phyloP scores from a whole-genome alignment of 2,113 vertebrate species.

The Campylomormyrus numenius region DNA sequence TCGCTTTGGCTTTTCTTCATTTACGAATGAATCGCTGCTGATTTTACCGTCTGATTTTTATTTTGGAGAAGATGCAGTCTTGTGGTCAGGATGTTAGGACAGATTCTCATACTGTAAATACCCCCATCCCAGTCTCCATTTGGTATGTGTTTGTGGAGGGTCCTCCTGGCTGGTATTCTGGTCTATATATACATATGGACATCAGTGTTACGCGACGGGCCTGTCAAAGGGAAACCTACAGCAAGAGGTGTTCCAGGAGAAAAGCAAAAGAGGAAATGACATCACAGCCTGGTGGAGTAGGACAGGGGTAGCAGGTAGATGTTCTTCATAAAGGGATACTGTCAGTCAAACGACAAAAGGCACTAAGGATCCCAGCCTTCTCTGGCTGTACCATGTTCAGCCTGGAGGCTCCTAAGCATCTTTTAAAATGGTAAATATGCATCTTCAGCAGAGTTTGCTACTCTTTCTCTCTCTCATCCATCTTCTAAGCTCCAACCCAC shows the following conservation, averaged over 20 bases:
- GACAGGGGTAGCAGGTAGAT: not conserved
- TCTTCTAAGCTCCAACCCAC: not conserved
- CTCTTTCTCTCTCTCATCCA: not conserved
- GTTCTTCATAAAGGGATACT: not conserved
- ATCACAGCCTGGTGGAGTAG: not conserved
- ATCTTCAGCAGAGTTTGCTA: not conserved
- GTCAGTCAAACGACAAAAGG: not conserved
- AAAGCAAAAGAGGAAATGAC: not conserved
- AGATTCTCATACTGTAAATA: slow-evolving; percentile 7
- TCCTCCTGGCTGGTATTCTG: not conserved
- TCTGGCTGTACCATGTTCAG: not conserved
- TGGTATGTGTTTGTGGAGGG: not conserved
- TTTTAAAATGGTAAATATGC: not conserved
- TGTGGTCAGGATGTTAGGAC: slow-evolving; percentile 14
- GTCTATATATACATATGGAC: not conserved
- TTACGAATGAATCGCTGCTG: not conserved
- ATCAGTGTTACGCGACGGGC: not conserved
- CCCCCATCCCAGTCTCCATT: not conserved
- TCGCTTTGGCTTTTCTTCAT: not conserved
- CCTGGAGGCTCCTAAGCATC: not conserved
- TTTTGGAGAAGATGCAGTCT: not conserved
- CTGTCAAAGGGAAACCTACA: not conserved
- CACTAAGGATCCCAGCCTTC: not conserved
- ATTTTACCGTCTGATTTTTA: not conserved
- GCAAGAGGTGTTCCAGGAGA: not conserved